Evolutionary conservation across 2,797 vertebrate species (phyloP).

Genomic region (Phaenicophaeus curvirostris): DNA sequence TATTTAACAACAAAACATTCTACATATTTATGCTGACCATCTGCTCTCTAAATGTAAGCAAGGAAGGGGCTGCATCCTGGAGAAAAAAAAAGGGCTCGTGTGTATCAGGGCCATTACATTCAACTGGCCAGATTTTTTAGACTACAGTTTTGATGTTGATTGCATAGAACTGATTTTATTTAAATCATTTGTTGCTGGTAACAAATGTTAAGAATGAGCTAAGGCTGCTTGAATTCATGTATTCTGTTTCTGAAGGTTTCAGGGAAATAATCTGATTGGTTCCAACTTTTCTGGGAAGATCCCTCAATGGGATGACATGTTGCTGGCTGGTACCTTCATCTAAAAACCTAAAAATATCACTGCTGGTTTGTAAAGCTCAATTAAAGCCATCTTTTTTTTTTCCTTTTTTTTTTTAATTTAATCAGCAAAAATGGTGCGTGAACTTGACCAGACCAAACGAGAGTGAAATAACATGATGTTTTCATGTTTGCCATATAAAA

Average conservation of each 20-base stretch:
- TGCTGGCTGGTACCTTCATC: neutral
- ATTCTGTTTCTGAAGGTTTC: neutral
- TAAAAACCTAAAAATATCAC: neutral
- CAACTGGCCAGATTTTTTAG: neutral
- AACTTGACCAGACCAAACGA: neutral
- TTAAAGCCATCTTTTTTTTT: neutral
- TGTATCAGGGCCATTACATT: neutral
- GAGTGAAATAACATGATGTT: neutral
- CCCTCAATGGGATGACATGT: neutral
- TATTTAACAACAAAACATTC: neutral
- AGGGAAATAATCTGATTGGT: neutral
- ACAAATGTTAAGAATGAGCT: neutral
- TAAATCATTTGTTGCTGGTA: accelerated
- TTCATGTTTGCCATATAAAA: neutral
- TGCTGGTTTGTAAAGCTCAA: neutral
- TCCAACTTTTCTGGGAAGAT: neutral
- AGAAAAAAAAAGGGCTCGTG: neutral
- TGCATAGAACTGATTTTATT: neutral
- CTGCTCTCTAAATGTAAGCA: neutral
- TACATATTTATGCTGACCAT: neutral
- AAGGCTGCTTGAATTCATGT: neutral
- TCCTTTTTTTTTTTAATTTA: neutral
- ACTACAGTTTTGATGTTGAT: neutral
- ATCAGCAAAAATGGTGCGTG: neutral
- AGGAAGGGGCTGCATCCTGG: neutral